These are phyloP conservation scores for Ectropis grisescens DNA, from an alignment of 1,140 invertebrate genomes.

Conservation along the genomic window DNA sequence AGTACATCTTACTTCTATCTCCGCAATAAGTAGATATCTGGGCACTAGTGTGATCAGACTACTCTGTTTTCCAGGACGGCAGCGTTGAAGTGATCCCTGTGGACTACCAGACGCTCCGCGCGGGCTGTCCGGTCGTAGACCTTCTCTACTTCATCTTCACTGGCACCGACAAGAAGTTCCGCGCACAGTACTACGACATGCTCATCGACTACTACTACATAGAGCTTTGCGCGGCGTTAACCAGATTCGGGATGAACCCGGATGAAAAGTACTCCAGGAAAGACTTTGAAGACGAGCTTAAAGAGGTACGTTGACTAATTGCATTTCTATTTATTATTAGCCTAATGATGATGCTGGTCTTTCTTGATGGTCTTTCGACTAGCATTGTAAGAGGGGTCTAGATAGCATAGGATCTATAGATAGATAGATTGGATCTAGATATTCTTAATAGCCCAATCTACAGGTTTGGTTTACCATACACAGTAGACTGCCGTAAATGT, in stretches of 20 bases:
- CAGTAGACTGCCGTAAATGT: too few relatives aligned
- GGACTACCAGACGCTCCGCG: constrained; percentile 69
- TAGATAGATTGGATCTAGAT: too few relatives aligned
- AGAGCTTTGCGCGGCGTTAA: constrained; percentile 30
- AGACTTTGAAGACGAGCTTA: constrained; percentile 27
- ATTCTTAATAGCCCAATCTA: too few relatives aligned
- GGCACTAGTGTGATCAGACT: too few relatives aligned
- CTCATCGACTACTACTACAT: constrained; percentile 62
- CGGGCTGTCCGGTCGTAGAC: constrained; percentile 65
- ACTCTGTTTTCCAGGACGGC: constrained; percentile 28
- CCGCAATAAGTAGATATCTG: too few relatives aligned
- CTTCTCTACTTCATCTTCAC: constrained; percentile 70
- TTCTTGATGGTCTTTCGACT: too few relatives aligned
- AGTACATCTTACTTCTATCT: too few relatives aligned
- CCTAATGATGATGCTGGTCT: too few relatives aligned
- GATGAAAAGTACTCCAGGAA: constrained; percentile 21
- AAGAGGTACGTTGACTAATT: constrained; percentile 25
- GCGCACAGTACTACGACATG: constrained; percentile 46
- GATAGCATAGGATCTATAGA: too few relatives aligned
- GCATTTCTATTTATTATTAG: background rate
- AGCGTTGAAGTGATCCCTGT: constrained; percentile 43
- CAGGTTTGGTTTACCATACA: too few relatives aligned
- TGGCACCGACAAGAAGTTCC: constrained; percentile 55
- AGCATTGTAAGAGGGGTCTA: too few relatives aligned
- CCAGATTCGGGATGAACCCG: constrained; percentile 19